Conservation (phyloP, 2,888 invertebrate genomes). For the Harpalus rufipes region DNA sequence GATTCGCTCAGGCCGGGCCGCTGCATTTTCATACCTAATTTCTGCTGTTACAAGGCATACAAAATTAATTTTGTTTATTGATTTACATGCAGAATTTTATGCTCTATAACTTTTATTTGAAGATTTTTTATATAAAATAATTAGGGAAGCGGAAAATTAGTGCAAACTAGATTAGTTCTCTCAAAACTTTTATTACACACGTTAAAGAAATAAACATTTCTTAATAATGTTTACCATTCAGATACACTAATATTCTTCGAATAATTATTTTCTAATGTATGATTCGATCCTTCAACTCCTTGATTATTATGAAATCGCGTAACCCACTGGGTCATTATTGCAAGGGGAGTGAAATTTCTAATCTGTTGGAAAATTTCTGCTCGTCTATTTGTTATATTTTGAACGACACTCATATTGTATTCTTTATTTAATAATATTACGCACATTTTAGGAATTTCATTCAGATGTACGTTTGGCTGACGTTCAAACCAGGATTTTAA, state of each 20-base stretch:
- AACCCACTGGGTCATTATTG: background rate
- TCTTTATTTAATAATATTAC: slow-evolving; percentile 70
- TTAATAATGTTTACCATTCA: background rate
- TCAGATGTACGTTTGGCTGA: slow-evolving; percentile 71
- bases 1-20: too few relatives aligned
- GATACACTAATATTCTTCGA: background rate
- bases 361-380: slow-evolving; percentile 13
- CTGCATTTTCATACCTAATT: too few relatives aligned
- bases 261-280: background rate
- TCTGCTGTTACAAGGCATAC: too few relatives aligned
- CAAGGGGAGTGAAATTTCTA: slow-evolving; percentile 29
- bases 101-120: too few relatives aligned
- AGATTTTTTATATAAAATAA: too few relatives aligned
- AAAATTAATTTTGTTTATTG: too few relatives aligned
- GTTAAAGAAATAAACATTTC: background rate
- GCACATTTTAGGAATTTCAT: slow-evolving; percentile 73
- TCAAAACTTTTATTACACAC: too few relatives aligned
- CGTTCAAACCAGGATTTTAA: slow-evolving; percentile 72
- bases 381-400: slow-evolving; percentile 46
- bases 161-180: too few relatives aligned
- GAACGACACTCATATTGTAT: slow-evolving; percentile 39
- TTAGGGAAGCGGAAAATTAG: too few relatives aligned
- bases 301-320: background rate
- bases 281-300: background rate
- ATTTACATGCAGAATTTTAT: too few relatives aligned